Conservation (phyloP, 2,113 vertebrate genomes). For the Ammospiza caudacuta region DNA sequence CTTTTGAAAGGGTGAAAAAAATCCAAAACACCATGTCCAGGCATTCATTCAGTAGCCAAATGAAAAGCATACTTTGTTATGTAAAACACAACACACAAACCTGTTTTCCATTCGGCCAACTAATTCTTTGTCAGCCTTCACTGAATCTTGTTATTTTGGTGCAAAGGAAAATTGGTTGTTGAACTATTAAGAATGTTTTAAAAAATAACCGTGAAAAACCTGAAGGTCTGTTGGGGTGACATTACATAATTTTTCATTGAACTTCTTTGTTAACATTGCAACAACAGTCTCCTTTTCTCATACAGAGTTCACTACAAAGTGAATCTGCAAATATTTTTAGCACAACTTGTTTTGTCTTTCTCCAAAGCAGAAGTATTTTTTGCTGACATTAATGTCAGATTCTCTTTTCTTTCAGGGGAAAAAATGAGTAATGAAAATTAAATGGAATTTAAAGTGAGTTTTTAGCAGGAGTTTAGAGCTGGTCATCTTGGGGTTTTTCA, state of each 20-base stretch:
- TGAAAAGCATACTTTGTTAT: neutral
- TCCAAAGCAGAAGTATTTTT: neutral
- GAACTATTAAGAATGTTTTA: neutral
- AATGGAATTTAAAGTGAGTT: neutral
- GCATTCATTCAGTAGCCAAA: neutral
- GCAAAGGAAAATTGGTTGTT: neutral
- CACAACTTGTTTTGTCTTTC: neutral
- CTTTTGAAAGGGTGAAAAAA: neutral
- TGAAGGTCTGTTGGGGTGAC: neutral
- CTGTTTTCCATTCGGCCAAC: neutral
- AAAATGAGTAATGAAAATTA: neutral
- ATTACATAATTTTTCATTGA: neutral
- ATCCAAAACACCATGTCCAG: neutral
- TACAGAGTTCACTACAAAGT: neutral
- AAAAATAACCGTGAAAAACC: neutral
- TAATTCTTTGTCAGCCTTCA: neutral
- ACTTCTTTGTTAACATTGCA: neutral
- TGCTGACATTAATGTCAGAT: neutral
- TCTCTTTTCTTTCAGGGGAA: neutral
- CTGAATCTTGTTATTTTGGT: neutral
- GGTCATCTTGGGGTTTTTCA: neutral
- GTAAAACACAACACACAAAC: neutral
- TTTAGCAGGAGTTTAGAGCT: neutral
- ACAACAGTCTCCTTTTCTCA: neutral
- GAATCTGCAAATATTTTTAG: neutral